Evolutionary conservation across 2,113 vertebrate genomes (phyloP), one percentile per base, ranked within the genome.

Genomic region (Eidolon helvum): DNA sequence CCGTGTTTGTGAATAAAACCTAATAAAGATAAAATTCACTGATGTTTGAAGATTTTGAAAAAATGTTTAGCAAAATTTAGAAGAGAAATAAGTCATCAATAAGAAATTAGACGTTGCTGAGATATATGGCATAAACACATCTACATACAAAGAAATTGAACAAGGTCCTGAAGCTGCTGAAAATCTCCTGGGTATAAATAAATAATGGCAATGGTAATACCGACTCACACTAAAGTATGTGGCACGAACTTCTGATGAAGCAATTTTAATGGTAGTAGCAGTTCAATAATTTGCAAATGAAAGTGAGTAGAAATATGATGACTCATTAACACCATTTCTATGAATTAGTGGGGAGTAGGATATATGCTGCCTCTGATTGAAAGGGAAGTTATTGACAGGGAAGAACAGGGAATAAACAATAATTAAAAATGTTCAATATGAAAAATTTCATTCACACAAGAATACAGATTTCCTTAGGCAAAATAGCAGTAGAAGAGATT

Each of bases 341-440:
- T 45, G 40, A 65, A 71, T 72, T 63, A 35, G 2, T 83, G 10
- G 33, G 35, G 28, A 30, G 0, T 48, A 28, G 28, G 38, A 38
- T 35, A 53, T 2, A 35, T 2, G 38, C 0, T 33, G 0, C 33
- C 2, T 2, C 30, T 22, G 40, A 66, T 0, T 65, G 53, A 86
- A 19, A 72, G n/a, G 7, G 2, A 48, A 30, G 0, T 48, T 72
- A 77, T 68, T 9, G 55, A 5, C 10, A 53, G 24, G 8, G 8
- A 86, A 87, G 12, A 35, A 65, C 2, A 45, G 12, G 4, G 1
- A 33, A 65, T 87, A 28, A 21, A 40, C 14, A 38, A n/a, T 16
- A 72, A 38, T 5, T 69, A 9, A 10, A 93, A 68, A 68, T 75
- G 10, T 19, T 69, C 18, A 83, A 35, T 26, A 50, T 5, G 53